Evolutionary conservation across 2,113 vertebrate species (phyloP).

Genomic region (Sceloporus undulatus): DNA sequence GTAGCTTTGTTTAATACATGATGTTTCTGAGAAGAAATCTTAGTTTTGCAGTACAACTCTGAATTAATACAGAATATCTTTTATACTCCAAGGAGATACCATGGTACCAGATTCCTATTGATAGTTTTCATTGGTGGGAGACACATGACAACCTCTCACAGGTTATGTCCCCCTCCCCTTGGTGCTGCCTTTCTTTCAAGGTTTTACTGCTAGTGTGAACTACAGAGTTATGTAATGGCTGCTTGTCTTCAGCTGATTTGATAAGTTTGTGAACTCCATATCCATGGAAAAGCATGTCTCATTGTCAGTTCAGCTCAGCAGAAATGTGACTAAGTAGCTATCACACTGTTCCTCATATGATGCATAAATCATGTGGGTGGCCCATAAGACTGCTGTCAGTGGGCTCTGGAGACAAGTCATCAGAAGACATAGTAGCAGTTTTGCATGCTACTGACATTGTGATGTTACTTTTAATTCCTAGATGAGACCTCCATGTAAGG

Average conservation of each 20-base stretch:
- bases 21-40: neutral
- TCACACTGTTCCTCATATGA: neutral
- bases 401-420: neutral
- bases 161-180: no score
- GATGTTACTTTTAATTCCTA: neutral
- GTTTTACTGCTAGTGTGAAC: neutral
- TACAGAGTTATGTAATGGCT: neutral
- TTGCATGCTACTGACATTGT: neutral
- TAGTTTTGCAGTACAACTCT: neutral
- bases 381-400: neutral
- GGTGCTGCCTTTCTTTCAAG: neutral
- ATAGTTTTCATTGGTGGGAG: neutral
- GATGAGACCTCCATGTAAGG: neutral
- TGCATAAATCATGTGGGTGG: neutral
- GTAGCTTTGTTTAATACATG: neutral
- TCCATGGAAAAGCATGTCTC: neutral
- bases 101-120: neutral
- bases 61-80: neutral
- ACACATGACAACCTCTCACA: neutral
- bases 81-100: neutral
- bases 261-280: neutral
- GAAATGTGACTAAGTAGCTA: neutral
- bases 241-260: neutral
- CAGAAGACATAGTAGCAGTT: neutral
- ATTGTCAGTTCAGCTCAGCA: neutral